A percentile compares a stretch with the other conserved stretches of the same genome.
Evolutionary conservation across 2,797 vertebrate species (phyloP).

Genomic region (Pagetopsis macropterus): DNA sequence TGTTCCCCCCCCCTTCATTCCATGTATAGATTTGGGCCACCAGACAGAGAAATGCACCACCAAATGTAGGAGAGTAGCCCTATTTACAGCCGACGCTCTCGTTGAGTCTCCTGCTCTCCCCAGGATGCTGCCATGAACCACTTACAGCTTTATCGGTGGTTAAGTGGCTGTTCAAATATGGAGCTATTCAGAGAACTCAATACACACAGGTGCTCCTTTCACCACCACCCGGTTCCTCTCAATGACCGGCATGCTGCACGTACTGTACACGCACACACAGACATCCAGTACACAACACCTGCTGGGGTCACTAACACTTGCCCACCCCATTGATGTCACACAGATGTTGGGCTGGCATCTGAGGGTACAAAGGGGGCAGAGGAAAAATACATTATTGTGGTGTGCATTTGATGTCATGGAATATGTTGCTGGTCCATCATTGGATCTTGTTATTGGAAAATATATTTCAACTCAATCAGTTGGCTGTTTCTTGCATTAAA

Average conservation of each 20-base stretch:
- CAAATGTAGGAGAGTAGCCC: slow-evolving; percentile 60
- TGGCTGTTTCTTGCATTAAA: background rate
- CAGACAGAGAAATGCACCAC: slow-evolving; percentile 56
- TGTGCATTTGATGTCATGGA: background rate
- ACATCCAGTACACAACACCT: slow-evolving; percentile 60
- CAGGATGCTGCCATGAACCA: slow-evolving; percentile 77
- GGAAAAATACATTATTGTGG: background rate
- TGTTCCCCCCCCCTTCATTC: slow-evolving; percentile 1
- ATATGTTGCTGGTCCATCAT: background rate
- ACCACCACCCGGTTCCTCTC: slow-evolving; percentile 36
- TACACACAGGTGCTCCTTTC: slow-evolving; percentile 76
- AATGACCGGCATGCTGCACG: slow-evolving; percentile 23
- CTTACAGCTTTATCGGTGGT: slow-evolving; percentile 71
- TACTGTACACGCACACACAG: slow-evolving; percentile 31
- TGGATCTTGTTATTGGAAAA: slow-evolving; percentile 26
- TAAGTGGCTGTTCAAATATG: slow-evolving; percentile 77
- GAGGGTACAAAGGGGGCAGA: slow-evolving; percentile 42
- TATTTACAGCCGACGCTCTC: slow-evolving; percentile 78
- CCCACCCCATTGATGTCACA: slow-evolving; percentile 53
- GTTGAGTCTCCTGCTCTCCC: slow-evolving; percentile 54
- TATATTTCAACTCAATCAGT: background rate
- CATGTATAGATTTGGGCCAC: slow-evolving; percentile 22
- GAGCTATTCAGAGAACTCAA: slow-evolving; percentile 73
- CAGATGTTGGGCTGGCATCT: slow-evolving; percentile 69
- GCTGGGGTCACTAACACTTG: slow-evolving; percentile 63